phyloP scores from a whole-genome alignment of 2,113 vertebrate genomes.

The Sialia sialis region DNA sequence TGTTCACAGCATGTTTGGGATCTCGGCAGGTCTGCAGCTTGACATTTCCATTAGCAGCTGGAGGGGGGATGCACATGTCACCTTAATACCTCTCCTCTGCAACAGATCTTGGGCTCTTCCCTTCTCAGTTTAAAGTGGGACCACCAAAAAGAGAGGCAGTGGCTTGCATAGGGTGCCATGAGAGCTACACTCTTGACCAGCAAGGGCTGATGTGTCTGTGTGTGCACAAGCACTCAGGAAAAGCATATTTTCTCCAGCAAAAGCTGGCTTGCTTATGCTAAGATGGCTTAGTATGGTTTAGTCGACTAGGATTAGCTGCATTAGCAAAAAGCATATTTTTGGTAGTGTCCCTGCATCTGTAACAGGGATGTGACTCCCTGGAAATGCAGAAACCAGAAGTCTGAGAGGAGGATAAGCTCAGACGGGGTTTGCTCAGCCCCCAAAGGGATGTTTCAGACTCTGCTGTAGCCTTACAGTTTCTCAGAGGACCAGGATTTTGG shows the following conservation, averaged over 20 bases:
- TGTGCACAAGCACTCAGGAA: not conserved
- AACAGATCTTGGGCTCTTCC: not conserved
- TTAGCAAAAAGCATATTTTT: slow-evolving; percentile 11
- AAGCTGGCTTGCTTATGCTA: slow-evolving; percentile 23
- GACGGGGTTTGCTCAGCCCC: not conserved
- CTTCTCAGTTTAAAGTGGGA: not conserved
- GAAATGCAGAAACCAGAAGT: not conserved
- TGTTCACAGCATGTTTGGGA: not conserved
- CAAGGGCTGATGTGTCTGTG: not conserved
- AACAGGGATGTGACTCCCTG: not conserved
- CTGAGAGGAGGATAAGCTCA: not conserved
- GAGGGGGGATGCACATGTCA: not conserved
- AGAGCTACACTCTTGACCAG: not conserved
- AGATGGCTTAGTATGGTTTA: slow-evolving; percentile 39
- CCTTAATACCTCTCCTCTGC: not conserved
- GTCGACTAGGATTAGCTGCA: slow-evolving; percentile 13
- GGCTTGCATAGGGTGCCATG: not conserved
- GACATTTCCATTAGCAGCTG: slow-evolving; percentile 31
- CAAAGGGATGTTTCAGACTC: not conserved
- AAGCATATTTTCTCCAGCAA: slow-evolving; percentile 2
- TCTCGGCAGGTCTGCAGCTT: not conserved
- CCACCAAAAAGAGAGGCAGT: not conserved
- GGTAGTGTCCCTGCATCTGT: not conserved
- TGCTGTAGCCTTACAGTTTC: not conserved
- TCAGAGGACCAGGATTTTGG: not conserved